phyloP scores from a whole-genome alignment of 2,113 vertebrate species.

The Takifugu flavidus region DNA sequence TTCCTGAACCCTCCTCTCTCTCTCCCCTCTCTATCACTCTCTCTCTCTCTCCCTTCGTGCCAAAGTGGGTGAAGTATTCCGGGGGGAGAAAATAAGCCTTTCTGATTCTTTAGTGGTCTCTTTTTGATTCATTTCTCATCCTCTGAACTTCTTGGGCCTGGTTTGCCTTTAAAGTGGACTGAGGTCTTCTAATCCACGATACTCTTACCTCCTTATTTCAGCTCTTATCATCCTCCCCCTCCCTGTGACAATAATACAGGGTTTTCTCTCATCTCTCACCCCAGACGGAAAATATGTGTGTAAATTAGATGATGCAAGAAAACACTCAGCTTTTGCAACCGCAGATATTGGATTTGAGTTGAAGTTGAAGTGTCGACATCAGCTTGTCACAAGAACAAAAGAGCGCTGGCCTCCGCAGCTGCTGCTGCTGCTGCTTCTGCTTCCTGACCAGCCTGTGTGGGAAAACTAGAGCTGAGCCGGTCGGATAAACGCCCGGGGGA shows the following conservation, averaged over 20 bases:
- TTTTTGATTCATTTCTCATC: slow-evolving; percentile 25
- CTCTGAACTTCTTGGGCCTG: slow-evolving; percentile 3
- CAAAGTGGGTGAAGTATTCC: neutral
- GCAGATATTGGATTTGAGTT: neutral
- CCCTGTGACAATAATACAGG: neutral
- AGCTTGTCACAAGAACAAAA: neutral
- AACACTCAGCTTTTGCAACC: slow-evolving; percentile 33
- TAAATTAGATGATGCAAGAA: slow-evolving; percentile 52
- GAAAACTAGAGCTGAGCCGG: slow-evolving; percentile 18
- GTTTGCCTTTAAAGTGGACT: slow-evolving; percentile 4
- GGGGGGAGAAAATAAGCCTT: slow-evolving; percentile 10
- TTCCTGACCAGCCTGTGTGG: slow-evolving; percentile 7
- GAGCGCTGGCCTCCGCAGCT: no score
- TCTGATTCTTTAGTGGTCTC: slow-evolving; percentile 12
- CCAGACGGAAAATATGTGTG: slow-evolving; percentile 9
- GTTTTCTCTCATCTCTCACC: neutral
- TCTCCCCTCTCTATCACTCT: slow-evolving; percentile 31
- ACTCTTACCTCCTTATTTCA: slow-evolving; percentile 15
- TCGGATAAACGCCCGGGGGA: neutral
- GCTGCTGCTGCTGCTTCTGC: neutral
- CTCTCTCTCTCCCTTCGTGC: slow-evolving; percentile 11
- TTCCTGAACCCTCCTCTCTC: slow-evolving; percentile 58
- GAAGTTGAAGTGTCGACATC: neutral
- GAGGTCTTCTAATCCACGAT: slow-evolving; percentile 18
- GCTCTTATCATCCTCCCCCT: slow-evolving; percentile 23